Conservation (phyloP, 2,888 invertebrate species). For the Ditula angustiorana region DNA sequence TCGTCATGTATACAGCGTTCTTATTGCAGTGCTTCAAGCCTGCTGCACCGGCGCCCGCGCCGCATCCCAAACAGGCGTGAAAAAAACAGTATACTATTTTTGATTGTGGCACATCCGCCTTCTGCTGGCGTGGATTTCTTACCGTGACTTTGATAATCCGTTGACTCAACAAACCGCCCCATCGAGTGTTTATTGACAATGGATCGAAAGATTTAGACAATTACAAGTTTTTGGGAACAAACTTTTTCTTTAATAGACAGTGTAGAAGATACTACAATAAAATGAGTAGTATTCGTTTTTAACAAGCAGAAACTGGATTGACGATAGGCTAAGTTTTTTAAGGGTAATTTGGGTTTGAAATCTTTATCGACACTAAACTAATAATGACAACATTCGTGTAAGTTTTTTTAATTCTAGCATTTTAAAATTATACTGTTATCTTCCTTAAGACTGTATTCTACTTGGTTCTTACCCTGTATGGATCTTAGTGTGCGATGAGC, state of each 20-base stretch:
- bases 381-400: slow-evolving; percentile 46
- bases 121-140: slow-evolving; percentile 43
- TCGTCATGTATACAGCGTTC: slow-evolving; percentile 96
- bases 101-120: slow-evolving; percentile 46
- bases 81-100: slow-evolving; percentile 37
- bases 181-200: slow-evolving; percentile 51
- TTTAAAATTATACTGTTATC: slow-evolving; percentile 59
- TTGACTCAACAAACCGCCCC: slow-evolving; percentile 46
- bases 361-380: slow-evolving; percentile 45
- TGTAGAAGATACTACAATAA: slow-evolving; percentile 50
- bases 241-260: slow-evolving; percentile 60
- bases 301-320: slow-evolving; percentile 53
- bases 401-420: slow-evolving; percentile 58
- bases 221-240: slow-evolving; percentile 78
- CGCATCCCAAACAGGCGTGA: slow-evolving; percentile 89
- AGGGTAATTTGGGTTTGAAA: slow-evolving; percentile 43
- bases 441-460: slow-evolving; percentile 68
- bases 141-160: slow-evolving; percentile 45
- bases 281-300: slow-evolving; percentile 42
- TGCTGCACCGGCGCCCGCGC: slow-evolving; percentile 86
- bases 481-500: slow-evolving; percentile 53
- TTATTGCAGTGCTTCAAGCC: slow-evolving; percentile 95
- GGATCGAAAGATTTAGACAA: slow-evolving; percentile 52
- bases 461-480: slow-evolving; percentile 53
- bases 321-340: slow-evolving; percentile 47